Base-by-base conservation (phyloP, 1,140 invertebrate genomes). In the Drosophila funebris region DNA sequence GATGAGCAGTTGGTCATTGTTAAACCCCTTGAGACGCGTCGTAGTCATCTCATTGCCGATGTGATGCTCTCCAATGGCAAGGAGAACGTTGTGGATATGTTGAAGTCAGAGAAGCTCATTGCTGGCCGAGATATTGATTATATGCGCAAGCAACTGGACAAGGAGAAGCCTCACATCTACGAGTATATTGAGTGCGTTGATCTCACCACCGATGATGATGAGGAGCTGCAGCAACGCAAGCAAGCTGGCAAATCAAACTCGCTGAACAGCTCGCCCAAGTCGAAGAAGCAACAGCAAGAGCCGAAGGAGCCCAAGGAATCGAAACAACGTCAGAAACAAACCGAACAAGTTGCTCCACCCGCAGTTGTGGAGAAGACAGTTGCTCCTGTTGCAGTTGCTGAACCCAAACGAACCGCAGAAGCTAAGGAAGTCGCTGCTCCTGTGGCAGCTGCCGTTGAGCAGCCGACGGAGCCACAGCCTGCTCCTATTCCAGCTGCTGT, bases 141-240 rank as follows among this genome's bases (percentile, higher is more conserved):
- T 52, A 88, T 91, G 66, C 83, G 84, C 33, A 90, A 90, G 52
- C 73, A 78, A 37, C 36, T 91, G 36, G 87, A 91, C 1, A 91
- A 91, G 18, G 90, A 90, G 20, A 90, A 87, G 37, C 66, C 81
- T 5, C 76, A 78, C 33, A 53, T 61, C 0, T 87, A 87, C 33
- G 90, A 91, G 61, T 91, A 89, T 43, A 91, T 91, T 29, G 90
- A 91, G 50, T 78, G 64, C 1, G 90, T 91, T 0, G 90, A 91
- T 31, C 43, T 91, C 4, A 91, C 90, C 7, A 33, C 60, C 18
- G 90, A 91, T 29, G 90, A 91, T 37, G 90, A 91, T 29, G 84
- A 89, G 13, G 72, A 89, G 1, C 69, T 71, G 44, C 27, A 76
- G 68, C 52, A 57, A 16, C 46, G 50, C 29, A 56, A 78, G 18